These are phyloP conservation scores for Cheilosia grossa DNA, from an alignment of 2,888 invertebrate species.

Conservation along the genomic window DNA sequence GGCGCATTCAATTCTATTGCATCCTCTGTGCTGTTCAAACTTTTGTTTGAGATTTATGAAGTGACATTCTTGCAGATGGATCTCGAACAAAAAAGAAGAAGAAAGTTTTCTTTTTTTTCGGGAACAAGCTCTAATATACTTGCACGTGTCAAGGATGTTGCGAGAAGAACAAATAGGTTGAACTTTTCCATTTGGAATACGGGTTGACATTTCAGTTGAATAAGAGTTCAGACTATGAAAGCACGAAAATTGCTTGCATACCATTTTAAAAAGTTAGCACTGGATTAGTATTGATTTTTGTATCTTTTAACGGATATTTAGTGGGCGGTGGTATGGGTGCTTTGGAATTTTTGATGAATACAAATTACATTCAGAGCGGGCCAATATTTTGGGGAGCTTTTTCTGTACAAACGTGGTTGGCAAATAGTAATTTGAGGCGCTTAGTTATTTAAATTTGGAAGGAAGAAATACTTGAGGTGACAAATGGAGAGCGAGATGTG, in stretches of 20 bases:
- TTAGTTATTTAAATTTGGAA: too few relatives aligned
- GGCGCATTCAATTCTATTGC: constrained; percentile 4
- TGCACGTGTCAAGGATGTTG: constrained; percentile 22
- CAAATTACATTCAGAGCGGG: too few relatives aligned
- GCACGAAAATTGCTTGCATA: constrained; percentile 3
- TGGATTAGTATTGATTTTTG: constrained; percentile 18
- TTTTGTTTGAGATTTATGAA: constrained; percentile 20
- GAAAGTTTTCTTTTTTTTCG: background rate
- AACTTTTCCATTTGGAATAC: background rate
- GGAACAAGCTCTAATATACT: constrained; percentile 1
- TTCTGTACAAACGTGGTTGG: too few relatives aligned
- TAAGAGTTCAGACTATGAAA: constrained; percentile 18
- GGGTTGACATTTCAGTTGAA: constrained; percentile 22
- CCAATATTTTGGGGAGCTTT: too few relatives aligned
- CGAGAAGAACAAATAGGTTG: background rate
- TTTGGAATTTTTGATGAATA: too few relatives aligned
- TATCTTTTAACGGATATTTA: too few relatives aligned
- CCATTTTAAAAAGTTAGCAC: background rate
- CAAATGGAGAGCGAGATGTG: too few relatives aligned
- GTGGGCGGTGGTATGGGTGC: too few relatives aligned
- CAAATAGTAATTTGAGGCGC: too few relatives aligned
- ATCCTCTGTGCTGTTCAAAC: background rate
- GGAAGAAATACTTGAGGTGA: too few relatives aligned
- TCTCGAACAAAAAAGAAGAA: background rate
- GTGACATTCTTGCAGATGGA: constrained; percentile 6